Evolutionary conservation across 2,113 vertebrate species (phyloP), one percentile per base, ranked within the genome.

Genomic region (Sardina pilchardus): DNA sequence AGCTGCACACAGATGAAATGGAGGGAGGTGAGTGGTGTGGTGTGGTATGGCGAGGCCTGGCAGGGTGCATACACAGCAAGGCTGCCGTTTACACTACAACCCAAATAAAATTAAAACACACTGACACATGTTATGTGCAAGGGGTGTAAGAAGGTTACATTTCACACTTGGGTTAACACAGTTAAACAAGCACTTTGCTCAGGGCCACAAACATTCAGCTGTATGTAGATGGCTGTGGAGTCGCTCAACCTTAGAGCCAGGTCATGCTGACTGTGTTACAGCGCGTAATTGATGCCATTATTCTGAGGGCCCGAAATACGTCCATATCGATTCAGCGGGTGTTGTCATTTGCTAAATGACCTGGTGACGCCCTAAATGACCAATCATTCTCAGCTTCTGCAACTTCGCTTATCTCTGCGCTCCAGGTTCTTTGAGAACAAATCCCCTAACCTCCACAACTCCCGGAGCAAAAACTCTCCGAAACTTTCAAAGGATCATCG

Each of bases 271-370:
- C 63, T 10, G 63, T 71, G 8, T 71, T 71, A 34, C 24, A 14
- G 26, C 63, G 26, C 63, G 26, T 71, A 71, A 71, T 71, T 71
- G 63, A 71, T 71, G 63, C 63, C 26, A 71, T 71, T 71, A 71
- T 71, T 71, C n/a, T 30, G 10, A 71, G 26, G 63, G 26, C 10
- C 63, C 14, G n/a, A 71, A 71, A 71, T 71, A 71, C 14, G 12
- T 34, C 63, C n/a, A 14, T 71, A 71, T 71, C 26, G 63, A 71
- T 71, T 26, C 63, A 10, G 26, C 3, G 39, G n/a, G 63, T 71
- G 63, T 34, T 71, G 63, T 71, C 26, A 34, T 71, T 71, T 30
- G 8, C 26, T 71, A 71, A 71, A 71, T 63, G 59, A 24, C 45
- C 59, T 63, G 59, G 59, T 63, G 59, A 26, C n/a, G 21, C 21